Evolutionary conservation across 2,797 vertebrate genomes (phyloP).

Genomic region (Spinus pinus): DNA sequence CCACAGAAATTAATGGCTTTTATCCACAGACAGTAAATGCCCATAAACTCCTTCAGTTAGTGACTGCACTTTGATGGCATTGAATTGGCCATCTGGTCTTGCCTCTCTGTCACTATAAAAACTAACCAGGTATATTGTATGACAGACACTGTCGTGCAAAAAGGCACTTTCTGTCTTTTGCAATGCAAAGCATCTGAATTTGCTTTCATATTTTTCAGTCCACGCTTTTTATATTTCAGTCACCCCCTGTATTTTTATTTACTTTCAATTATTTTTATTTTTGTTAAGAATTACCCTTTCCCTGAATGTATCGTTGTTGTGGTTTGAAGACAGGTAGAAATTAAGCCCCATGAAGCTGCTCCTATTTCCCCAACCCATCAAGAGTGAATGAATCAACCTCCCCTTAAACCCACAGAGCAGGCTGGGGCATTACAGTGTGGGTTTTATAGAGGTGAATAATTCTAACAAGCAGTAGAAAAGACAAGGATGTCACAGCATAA

Average conservation of each 20-base stretch:
- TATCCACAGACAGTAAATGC: background rate
- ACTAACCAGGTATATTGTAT: background rate
- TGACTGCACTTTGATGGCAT: background rate
- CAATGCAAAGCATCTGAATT: background rate
- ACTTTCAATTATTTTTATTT: background rate
- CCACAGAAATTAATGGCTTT: background rate
- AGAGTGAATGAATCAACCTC: background rate
- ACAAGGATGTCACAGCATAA: background rate
- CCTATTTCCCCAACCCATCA: too few relatives aligned
- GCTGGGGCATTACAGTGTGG: background rate
- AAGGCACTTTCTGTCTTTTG: background rate
- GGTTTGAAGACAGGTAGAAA: background rate
- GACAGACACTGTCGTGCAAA: slow-evolving; percentile 13
- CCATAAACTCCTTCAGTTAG: background rate
- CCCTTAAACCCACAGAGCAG: background rate
- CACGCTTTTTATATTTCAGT: background rate
- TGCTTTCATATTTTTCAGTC: background rate
- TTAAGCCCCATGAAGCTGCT: background rate
- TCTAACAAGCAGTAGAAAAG: background rate
- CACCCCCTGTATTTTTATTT: background rate
- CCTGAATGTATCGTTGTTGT: background rate
- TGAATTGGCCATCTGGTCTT: background rate
- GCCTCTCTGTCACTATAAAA: background rate
- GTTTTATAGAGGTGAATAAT: background rate
- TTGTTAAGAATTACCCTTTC: background rate